A percentile compares a stretch with the other conserved stretches of the same genome.
phyloP scores from a whole-genome alignment of 2,797 vertebrate genomes.

The Catharus ustulatus region DNA sequence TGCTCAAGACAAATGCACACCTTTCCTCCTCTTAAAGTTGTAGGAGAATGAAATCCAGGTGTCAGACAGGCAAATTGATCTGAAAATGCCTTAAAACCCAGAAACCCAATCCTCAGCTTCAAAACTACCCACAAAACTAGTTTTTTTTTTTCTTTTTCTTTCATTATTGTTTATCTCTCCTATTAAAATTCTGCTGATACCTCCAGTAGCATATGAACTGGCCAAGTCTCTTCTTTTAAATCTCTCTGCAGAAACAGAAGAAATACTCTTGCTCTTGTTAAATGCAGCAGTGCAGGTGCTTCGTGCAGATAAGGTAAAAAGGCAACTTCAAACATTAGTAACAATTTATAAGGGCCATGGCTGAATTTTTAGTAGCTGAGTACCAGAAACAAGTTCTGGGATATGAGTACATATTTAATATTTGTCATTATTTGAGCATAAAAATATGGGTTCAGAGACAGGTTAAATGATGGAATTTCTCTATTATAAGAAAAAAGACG shows the following conservation, averaged over 20 bases:
- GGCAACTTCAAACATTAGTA: slow-evolving; percentile 10
- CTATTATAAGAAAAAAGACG: not conserved
- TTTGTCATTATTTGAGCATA: not conserved
- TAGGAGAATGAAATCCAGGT: not conserved
- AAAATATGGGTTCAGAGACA: not conserved
- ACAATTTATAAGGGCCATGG: not conserved
- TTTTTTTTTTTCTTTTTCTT: not conserved
- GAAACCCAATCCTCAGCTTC: not conserved
- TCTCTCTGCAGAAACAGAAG: slow-evolving; percentile 37
- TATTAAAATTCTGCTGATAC: slow-evolving; percentile 41
- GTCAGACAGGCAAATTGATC: not conserved
- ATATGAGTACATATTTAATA: not conserved
- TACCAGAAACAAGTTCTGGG: not conserved
- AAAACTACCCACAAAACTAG: not conserved
- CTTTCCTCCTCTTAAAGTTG: not conserved
- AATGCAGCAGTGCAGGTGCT: slow-evolving; percentile 29
- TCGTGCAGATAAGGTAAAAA: slow-evolving; percentile 47
- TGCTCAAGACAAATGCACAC: not conserved
- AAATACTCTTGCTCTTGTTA: not conserved
- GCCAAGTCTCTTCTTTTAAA: slow-evolving; percentile 6
- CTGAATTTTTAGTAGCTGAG: slow-evolving; percentile 38
- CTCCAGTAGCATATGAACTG: not conserved
- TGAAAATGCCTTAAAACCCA: not conserved
- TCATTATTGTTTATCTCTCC: not conserved
- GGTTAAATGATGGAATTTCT: not conserved